Evolutionary conservation across 35 echinoderm and acorn worm genomes (phyloP).

Genomic region (Ptychodera flava): DNA sequence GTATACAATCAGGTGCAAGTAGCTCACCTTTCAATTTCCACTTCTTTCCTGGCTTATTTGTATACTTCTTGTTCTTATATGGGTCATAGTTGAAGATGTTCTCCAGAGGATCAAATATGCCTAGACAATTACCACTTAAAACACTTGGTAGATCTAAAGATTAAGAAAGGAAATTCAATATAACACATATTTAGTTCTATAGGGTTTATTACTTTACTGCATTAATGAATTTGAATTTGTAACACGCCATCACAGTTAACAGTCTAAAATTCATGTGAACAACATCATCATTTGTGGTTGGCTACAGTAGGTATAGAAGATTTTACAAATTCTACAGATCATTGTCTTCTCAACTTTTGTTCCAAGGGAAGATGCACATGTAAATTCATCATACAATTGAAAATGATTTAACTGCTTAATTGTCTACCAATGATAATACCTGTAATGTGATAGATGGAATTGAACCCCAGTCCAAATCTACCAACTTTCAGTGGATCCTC

Average conservation of each 20-base stretch:
- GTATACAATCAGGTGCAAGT: not conserved
- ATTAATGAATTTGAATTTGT: not conserved
- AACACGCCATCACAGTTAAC: not conserved
- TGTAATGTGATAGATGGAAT: slow-evolving; percentile 89
- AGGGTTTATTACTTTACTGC: not conserved
- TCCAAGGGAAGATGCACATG: not conserved
- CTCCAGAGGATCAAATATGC: slow-evolving; percentile 43
- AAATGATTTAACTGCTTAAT: not conserved
- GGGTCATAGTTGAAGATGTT: slow-evolving; percentile 21
- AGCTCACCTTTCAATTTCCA: not conserved
- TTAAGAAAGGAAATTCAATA: not conserved
- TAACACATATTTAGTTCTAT: not conserved
- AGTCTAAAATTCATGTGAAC: not conserved
- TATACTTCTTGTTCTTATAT: not conserved
- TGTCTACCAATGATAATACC: slow-evolving; percentile 15
- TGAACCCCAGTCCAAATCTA: slow-evolving; percentile 89
- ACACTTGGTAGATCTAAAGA: slow-evolving; percentile 52
- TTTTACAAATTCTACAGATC: not conserved
- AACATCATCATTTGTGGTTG: not conserved
- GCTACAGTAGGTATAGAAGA: not conserved
- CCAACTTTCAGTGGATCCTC: slow-evolving; percentile 83
- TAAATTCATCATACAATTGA: not conserved
- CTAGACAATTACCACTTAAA: slow-evolving; percentile 34
- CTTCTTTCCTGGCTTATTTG: not conserved
- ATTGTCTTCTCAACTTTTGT: not conserved